These are phyloP conservation scores for Temnopleurus reevesii DNA, from an alignment of 53 echinoderm and acorn worm species.

Conservation along the genomic window DNA sequence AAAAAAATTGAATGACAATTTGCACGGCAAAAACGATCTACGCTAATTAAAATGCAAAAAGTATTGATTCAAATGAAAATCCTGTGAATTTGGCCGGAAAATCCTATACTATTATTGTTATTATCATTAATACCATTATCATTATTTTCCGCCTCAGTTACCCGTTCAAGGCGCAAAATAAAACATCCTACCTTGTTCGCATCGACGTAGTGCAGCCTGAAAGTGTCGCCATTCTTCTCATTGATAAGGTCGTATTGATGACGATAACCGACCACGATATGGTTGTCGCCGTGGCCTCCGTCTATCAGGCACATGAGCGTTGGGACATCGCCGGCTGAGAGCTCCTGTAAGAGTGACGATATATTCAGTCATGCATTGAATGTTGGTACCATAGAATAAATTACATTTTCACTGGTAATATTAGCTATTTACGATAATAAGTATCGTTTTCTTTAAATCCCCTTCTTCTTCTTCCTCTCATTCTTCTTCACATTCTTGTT, in stretches of 20 bases:
- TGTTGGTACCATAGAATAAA: background rate
- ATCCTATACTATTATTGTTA: no score
- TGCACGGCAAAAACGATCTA: no score
- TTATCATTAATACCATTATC: no score
- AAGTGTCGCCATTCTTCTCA: constrained; percentile 95
- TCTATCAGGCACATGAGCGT: constrained; percentile 85
- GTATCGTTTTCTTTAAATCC: background rate
- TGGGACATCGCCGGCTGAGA: constrained; percentile 86
- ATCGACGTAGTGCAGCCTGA: constrained; percentile 79
- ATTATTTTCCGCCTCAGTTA: no score
- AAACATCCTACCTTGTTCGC: constrained; percentile 81
- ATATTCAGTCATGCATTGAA: no score
- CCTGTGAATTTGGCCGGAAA: no score
- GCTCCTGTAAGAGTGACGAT: constrained; percentile 58
- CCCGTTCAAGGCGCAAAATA: no score
- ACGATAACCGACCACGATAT: constrained; percentile 87
- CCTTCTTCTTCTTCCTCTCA: background rate
- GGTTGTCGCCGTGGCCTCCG: constrained; percentile 87
- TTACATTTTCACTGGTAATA: background rate
- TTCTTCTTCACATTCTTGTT: background rate
- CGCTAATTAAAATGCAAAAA: no score
- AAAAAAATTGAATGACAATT: no score
- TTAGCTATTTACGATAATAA: background rate
- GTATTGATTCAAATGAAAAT: no score
- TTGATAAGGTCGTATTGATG: constrained; percentile 98